Evolutionary conservation across 2,797 vertebrate genomes (phyloP).

Genomic region (Cichlasoma orientale): DNA sequence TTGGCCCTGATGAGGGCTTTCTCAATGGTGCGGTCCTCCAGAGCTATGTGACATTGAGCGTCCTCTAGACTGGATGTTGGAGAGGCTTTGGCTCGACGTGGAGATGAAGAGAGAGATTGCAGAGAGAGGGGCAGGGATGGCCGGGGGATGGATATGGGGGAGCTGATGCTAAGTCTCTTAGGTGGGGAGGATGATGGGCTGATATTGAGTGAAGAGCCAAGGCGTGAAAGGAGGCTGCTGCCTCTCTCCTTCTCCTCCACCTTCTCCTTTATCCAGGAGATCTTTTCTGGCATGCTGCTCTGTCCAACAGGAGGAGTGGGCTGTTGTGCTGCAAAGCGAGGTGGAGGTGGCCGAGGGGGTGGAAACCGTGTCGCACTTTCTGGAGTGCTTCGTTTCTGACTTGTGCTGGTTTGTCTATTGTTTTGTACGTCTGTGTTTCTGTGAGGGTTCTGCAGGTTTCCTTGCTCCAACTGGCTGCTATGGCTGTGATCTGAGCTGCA

Average conservation of each 20-base stretch:
- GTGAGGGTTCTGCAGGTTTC: neutral
- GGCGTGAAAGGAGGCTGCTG: conserved; percentile 67
- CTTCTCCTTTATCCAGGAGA: conserved; percentile 68
- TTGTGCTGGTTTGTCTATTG: neutral
- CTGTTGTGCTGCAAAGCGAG: conserved; percentile 47
- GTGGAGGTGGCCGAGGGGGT: conserved; percentile 89
- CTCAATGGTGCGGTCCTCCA: conserved; percentile 73
- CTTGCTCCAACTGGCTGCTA: neutral
- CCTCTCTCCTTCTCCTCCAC: conserved; percentile 61
- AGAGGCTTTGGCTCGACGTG: conserved; percentile 63
- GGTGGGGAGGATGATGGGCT: conserved; percentile 69
- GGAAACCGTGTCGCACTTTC: conserved; percentile 73
- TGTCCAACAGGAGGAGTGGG: conserved; percentile 62
- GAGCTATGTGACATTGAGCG: conserved; percentile 67
- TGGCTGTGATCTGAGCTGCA: neutral
- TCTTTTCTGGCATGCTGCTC: conserved; percentile 82
- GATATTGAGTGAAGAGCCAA: conserved; percentile 66
- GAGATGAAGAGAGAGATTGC: conserved; percentile 79
- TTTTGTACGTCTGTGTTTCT: neutral
- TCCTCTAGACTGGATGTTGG: conserved; percentile 58
- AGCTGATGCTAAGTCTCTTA: conserved; percentile 73
- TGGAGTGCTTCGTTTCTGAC: neutral
- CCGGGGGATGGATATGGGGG: conserved; percentile 84
- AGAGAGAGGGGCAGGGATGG: conserved; percentile 53
- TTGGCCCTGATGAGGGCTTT: conserved; percentile 59